phyloP scores from a whole-genome alignment of 2,797 vertebrate genomes.

The Microcaecilia unicolor region DNA sequence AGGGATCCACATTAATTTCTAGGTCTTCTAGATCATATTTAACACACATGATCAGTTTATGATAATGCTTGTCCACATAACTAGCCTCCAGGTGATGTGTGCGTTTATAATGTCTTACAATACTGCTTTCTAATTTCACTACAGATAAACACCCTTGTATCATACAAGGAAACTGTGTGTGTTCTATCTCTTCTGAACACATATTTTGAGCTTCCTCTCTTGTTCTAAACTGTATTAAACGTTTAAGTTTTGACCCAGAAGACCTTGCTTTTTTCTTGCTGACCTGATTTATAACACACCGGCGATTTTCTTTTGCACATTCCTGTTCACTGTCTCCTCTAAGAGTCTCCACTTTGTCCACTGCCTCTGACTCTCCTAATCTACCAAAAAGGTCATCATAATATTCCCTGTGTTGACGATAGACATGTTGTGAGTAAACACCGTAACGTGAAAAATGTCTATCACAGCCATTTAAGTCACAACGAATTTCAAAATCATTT shows the following conservation, averaged over 20 bases:
- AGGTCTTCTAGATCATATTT: slow-evolving; percentile 52
- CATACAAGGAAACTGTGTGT: slow-evolving; percentile 86
- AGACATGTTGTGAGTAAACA: slow-evolving; percentile 75
- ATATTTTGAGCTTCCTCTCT: slow-evolving; percentile 88
- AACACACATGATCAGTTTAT: slow-evolving; percentile 65
- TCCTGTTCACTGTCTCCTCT: slow-evolving; percentile 52
- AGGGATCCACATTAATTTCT: slow-evolving; percentile 43
- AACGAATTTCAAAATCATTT: slow-evolving; percentile 66
- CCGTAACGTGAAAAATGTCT: slow-evolving; percentile 72
- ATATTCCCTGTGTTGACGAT: slow-evolving; percentile 75
- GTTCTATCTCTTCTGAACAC: slow-evolving; percentile 79
- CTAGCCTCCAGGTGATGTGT: slow-evolving; percentile 67
- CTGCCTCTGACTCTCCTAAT: slow-evolving; percentile 73
- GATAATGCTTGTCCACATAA: slow-evolving; percentile 51
- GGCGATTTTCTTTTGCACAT: slow-evolving; percentile 23
- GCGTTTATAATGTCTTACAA: slow-evolving; percentile 80
- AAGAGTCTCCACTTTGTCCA: slow-evolving; percentile 65
- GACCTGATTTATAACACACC: slow-evolving; percentile 25
- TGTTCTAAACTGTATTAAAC: slow-evolving; percentile 68
- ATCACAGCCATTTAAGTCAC: slow-evolving; percentile 80
- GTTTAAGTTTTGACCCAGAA: slow-evolving; percentile 56
- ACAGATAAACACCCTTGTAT: slow-evolving; percentile 85
- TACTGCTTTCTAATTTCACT: slow-evolving; percentile 72
- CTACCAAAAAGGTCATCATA: slow-evolving; percentile 77
- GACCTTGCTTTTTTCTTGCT: slow-evolving; percentile 43